Conservation (phyloP, 1,140 invertebrate genomes). For the Euwallacea similis region DNA sequence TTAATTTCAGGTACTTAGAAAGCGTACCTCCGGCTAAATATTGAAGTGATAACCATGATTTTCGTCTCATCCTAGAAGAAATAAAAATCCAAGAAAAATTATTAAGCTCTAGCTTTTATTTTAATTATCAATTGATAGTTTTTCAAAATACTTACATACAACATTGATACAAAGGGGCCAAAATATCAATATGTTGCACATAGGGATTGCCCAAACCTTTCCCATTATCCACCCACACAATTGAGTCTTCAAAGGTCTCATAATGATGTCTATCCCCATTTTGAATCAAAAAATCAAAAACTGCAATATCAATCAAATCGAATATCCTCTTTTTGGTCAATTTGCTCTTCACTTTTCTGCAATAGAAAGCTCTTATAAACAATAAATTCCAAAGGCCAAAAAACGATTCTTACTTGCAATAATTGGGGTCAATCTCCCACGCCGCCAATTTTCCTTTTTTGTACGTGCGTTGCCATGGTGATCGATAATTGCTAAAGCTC, state of each 20-base stretch:
- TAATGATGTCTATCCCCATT: conserved; percentile 95
- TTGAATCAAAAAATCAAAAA: conserved; percentile 93
- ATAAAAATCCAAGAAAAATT: too few relatives aligned
- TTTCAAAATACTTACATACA: conserved; percentile 70
- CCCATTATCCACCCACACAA: conserved; percentile 90
- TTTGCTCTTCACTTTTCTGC: conserved; percentile 58
- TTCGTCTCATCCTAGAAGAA: conserved; percentile 65
- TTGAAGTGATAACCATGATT: conserved; percentile 70
- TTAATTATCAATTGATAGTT: background rate
- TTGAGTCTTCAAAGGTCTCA: conserved; percentile 75
- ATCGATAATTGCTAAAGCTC: conserved; percentile 68
- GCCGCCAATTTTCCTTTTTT: conserved; percentile 70
- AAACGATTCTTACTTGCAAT: conserved; percentile 69
- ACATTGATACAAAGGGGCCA: conserved; percentile 88
- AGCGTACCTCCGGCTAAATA: conserved; percentile 68
- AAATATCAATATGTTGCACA: conserved; percentile 80
- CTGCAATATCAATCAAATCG: conserved; percentile 83
- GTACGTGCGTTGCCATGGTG: conserved; percentile 91
- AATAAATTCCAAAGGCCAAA: background rate
- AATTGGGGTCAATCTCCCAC: conserved; percentile 79
- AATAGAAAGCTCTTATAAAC: conserved; percentile 39
- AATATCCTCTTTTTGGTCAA: conserved; percentile 67
- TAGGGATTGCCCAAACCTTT: conserved; percentile 89
- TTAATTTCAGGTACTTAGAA: conserved; percentile 57
- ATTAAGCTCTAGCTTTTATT: background rate